Evolutionary conservation across 1,140 invertebrate genomes (phyloP).

Genomic region (Lasaia peninsularis): DNA sequence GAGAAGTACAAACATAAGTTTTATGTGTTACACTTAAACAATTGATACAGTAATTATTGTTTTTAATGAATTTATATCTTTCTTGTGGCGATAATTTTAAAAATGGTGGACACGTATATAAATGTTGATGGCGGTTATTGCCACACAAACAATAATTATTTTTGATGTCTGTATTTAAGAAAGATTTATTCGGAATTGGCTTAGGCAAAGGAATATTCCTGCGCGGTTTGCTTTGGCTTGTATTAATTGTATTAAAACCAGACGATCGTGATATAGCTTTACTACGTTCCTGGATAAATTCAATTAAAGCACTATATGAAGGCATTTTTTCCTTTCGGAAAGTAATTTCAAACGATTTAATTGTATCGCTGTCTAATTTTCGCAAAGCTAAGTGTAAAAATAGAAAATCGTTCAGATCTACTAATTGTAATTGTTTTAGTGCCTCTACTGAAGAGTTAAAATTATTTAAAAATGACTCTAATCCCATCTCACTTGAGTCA

Average conservation of each 20-base stretch:
- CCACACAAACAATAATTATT: conserved; percentile 15
- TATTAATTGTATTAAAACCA: conserved; percentile 1
- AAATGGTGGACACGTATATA: conserved; percentile 20
- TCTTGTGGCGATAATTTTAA: conserved; percentile 17
- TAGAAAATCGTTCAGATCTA: conserved; percentile 30
- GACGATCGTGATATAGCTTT: conserved; percentile 19
- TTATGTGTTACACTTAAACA: conserved; percentile 20
- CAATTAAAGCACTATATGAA: conserved; percentile 20
- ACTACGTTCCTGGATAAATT: conserved; percentile 28
- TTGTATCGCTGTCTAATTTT: conserved; percentile 28
- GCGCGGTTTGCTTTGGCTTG: conserved; percentile 4
- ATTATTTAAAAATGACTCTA: conserved; percentile 25
- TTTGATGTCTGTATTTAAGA: conserved; percentile 17
- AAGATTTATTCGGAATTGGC: conserved; percentile 10
- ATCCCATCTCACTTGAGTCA: neutral
- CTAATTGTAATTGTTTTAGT: conserved; percentile 26
- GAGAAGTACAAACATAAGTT: conserved; percentile 15
- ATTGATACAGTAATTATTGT: conserved; percentile 17
- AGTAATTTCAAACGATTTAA: conserved; percentile 32
- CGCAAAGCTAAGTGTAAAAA: conserved; percentile 28
- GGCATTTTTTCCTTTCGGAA: conserved; percentile 27
- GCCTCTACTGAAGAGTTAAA: conserved; percentile 22
- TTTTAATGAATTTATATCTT: conserved; percentile 18
- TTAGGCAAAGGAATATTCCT: conserved; percentile 11
- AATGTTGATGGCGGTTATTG: conserved; percentile 3